Evolutionary conservation across 2,888 invertebrate species (phyloP).

Genomic region (Aphodius sticticus): DNA sequence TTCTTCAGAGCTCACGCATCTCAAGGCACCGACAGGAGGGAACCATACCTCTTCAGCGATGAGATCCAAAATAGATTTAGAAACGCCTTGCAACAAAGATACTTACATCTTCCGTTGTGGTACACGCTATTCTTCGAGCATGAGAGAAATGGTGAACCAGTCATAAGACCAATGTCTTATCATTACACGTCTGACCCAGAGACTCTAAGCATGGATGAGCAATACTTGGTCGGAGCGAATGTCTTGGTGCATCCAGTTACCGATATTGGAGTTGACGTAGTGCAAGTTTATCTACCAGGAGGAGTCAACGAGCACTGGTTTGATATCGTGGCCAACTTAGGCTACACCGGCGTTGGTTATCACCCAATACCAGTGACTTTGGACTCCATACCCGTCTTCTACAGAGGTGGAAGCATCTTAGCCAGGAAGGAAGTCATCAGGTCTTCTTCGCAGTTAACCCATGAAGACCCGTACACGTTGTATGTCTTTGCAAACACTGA

Average conservation of each 20-base stretch:
- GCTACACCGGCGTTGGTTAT: slow-evolving; percentile 33
- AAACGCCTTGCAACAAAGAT: slow-evolving; percentile 74
- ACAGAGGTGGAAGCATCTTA: slow-evolving; percentile 86
- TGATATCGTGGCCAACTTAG: slow-evolving; percentile 32
- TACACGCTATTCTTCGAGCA: slow-evolving; percentile 92
- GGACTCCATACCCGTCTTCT: slow-evolving; percentile 84
- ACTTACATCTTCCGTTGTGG: slow-evolving; percentile 88
- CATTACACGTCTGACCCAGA: slow-evolving; percentile 85
- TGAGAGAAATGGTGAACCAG: slow-evolving; percentile 80
- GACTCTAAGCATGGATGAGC: slow-evolving; percentile 80
- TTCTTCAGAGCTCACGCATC: slow-evolving; percentile 97
- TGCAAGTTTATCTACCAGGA: slow-evolving; percentile 87
- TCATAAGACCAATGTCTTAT: slow-evolving; percentile 88
- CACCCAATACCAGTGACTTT: slow-evolving; percentile 35
- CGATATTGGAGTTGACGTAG: slow-evolving; percentile 74
- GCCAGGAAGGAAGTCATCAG: slow-evolving; percentile 86
- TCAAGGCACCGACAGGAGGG: slow-evolving; percentile 90
- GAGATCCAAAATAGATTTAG: slow-evolving; percentile 63
- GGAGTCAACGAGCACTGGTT: slow-evolving; percentile 75
- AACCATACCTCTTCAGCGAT: slow-evolving; percentile 91
- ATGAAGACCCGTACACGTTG: slow-evolving; percentile 88
- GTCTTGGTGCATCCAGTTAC: slow-evolving; percentile 89
- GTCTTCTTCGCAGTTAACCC: slow-evolving; percentile 80
- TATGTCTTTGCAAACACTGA: slow-evolving; percentile 77
- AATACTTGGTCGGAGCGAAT: slow-evolving; percentile 79